Evolutionary conservation across 2,113 vertebrate genomes (phyloP).

Genomic region (Coptodon rendalli): DNA sequence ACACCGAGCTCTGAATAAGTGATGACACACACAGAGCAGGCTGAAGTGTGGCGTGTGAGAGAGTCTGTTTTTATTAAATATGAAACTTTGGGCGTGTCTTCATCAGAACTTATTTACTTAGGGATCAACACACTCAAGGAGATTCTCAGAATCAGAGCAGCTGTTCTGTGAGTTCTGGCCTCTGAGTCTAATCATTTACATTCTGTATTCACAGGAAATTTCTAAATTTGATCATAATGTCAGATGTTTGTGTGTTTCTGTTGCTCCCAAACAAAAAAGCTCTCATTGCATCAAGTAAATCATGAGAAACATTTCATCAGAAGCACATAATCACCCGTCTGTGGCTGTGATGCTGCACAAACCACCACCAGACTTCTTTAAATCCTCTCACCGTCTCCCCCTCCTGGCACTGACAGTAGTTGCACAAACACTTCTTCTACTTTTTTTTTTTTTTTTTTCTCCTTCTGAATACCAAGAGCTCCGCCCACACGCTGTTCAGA

Average conservation of each 20-base stretch:
- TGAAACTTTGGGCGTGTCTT: neutral
- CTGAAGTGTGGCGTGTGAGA: accelerated
- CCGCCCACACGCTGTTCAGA: neutral
- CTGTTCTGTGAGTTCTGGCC: neutral
- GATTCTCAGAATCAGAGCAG: neutral
- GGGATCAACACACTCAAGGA: neutral
- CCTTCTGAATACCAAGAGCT: neutral
- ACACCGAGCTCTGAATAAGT: neutral
- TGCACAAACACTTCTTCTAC: neutral
- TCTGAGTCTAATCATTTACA: neutral
- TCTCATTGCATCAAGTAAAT: neutral
- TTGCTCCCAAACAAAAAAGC: neutral
- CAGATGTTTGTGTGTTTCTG: neutral
- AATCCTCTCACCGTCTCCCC: neutral
- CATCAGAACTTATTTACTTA: neutral
- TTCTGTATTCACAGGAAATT: neutral
- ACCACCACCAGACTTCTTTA: neutral
- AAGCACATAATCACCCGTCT: neutral
- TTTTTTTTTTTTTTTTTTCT: accelerated
- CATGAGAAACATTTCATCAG: neutral
- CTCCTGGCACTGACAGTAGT: neutral
- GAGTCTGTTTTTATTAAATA: neutral
- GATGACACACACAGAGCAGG: neutral
- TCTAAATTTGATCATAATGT: neutral
- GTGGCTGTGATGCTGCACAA: neutral